Conservation (phyloP, 2,888 invertebrate species). For the Ceraclea dissimilis region DNA sequence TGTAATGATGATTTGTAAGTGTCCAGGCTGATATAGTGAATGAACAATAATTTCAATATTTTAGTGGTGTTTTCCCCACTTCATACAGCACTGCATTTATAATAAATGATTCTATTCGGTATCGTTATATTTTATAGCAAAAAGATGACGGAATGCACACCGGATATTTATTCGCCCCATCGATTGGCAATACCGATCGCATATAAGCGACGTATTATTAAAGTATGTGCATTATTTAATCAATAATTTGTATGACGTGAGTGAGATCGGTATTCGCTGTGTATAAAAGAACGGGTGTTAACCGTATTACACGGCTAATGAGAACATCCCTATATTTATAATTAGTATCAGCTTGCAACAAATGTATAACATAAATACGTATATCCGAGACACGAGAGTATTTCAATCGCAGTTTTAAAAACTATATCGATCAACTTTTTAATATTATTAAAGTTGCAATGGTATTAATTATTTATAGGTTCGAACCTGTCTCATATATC, state of each 20-base stretch:
- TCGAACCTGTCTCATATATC: too few species aligned
- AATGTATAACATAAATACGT: too few species aligned
- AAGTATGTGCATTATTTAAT: not conserved
- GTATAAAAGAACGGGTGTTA: not conserved
- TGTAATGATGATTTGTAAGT: too few species aligned
- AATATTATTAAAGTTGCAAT: too few species aligned
- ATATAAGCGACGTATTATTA: not conserved
- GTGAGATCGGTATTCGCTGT: not conserved
- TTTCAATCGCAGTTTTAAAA: too few species aligned
- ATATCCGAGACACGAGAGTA: too few species aligned
- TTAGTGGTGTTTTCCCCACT: too few species aligned
- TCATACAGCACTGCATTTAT: not conserved
- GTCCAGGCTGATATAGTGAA: too few species aligned
- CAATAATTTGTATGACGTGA: not conserved
- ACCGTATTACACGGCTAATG: constrained; percentile 1
- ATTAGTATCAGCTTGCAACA: not conserved
- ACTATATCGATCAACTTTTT: too few species aligned
- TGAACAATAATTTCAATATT: too few species aligned
- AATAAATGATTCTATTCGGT: not conserved
- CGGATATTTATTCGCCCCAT: not conserved
- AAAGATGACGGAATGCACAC: not conserved
- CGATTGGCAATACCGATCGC: not conserved
- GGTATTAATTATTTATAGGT: too few species aligned
- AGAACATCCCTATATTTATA: not conserved
- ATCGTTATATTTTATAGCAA: not conserved